Base-by-base conservation (phyloP, 2,797 vertebrate species). In the Capromys pilorides region DNA sequence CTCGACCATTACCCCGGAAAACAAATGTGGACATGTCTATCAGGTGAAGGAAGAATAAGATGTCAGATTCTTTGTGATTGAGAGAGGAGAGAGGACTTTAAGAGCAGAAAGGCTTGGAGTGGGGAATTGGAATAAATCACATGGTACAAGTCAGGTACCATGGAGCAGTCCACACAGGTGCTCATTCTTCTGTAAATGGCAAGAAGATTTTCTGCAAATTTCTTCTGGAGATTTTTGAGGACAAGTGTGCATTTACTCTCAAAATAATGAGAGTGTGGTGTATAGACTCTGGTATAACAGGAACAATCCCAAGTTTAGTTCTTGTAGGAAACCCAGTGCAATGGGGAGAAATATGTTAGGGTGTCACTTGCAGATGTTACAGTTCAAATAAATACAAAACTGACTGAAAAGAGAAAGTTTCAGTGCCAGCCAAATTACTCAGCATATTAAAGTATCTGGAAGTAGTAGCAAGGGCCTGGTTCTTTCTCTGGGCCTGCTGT, bases 81-180 rank as follows among this genome's bases (percentile, higher is more conserved):
- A 45, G 28, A 90, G 13, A 9, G 11, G 2, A 31, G 28, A 18
- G 67, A 33, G 22, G n/a, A 4, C 7, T 86, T 83, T 59, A 6
- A 1, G 9, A 45, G 11, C 45, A 11, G 31, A 49, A 4, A 14
- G 28, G 14, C 2, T 66, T 12, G 11, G 18, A 21, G 12, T 5
- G 33, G 33, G 41, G 6, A 73, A 28, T 2, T 14, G 8, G 16
- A 51, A 28, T n/a, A 83, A 67, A 86, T 21, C 36, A 26, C 85
- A 67, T 0, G 21, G 12, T 0, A 4, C 6, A 26, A 5, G 22
- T 33, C 26, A 41, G 2, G 13, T 6, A 49, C 5, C 22, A 22
- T 45, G 19, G 24, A 39, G 28, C 90, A 24, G 2, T 14, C 31
- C 13, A 1, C 21, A 54, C n/a, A 14, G 3, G n/a, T 14, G 9